Evolutionary conservation across 2,113 vertebrate species (phyloP).

Genomic region (Sceloporus tristichus): DNA sequence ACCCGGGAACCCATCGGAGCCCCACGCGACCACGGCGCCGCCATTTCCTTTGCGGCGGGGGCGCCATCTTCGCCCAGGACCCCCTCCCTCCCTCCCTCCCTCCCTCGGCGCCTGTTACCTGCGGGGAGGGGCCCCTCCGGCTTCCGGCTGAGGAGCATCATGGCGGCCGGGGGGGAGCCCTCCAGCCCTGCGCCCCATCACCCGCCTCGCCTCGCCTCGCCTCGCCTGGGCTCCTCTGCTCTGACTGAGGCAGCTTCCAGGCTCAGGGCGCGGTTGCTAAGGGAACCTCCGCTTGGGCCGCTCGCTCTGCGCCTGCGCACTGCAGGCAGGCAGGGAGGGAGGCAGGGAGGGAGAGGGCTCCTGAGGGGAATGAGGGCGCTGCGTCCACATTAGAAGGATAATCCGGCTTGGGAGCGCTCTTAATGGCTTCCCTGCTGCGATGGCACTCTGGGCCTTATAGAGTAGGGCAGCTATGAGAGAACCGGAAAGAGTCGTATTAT

Average conservation of each 20-base stretch:
- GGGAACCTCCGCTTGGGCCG: slow-evolving; percentile 39
- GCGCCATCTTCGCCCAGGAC: not conserved
- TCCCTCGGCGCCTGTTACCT: slow-evolving; percentile 75
- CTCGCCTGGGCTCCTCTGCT: not conserved
- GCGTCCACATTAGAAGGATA: no score
- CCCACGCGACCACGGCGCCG: no score
- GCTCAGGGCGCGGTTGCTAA: slow-evolving; percentile 50
- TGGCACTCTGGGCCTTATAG: no score
- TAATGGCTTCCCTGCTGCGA: no score
- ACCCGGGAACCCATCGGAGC: no score
- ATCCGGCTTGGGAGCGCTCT: no score
- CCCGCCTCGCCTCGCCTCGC: slow-evolving; percentile 24
- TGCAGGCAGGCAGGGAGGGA: not conserved
- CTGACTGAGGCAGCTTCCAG: no score
- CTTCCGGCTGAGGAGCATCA: slow-evolving; percentile 91
- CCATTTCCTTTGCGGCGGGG: not conserved
- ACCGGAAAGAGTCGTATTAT: no score
- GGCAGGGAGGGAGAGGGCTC: no score
- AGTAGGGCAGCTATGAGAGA: no score
- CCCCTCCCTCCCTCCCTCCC: no score
- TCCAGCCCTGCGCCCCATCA: slow-evolving; percentile 52
- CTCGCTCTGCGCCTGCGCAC: slow-evolving; percentile 21
- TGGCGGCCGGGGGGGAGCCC: slow-evolving; percentile 60
- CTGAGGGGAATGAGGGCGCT: no score
- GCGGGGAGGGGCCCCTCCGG: slow-evolving; percentile 86